Base-by-base conservation (phyloP, 2,888 invertebrate genomes). In the Trachelus stipa region DNA sequence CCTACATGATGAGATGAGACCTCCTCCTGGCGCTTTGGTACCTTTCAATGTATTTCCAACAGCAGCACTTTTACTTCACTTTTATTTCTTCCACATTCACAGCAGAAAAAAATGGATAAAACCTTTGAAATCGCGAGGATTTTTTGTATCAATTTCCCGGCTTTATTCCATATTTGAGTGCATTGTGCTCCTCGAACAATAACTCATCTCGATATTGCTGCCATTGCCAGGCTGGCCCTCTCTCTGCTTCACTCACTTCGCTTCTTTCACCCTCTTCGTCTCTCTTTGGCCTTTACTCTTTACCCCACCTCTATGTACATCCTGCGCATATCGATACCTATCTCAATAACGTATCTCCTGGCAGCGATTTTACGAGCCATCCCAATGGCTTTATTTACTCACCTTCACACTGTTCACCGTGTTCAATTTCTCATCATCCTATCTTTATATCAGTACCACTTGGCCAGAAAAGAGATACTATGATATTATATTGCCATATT, bases 161-260 rank as follows among this genome's bases (percentile, higher is more conserved):
- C 83, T 87, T 84, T 84, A 87, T 87, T 88, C 86, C 84, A 85
- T 87, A 87, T 88, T 87, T 88, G 86, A 86, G 85, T 84, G 87
- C 85, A 88, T 88, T 88, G 88, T 88, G 84, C 84, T 86, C 83
- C 81, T 78, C 85, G 88, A 88, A 89, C 87, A 89, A 89, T 89
- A 89, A 89, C 88, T 89, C 89, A 88, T 89, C 86, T 85, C 86
- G 87, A 88, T 89, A 89, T 89, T 89, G 89, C 56, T 56, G 56
- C 23, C 56, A 56, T 56, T 56, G 56, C 87, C 83, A 79, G 81
- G 75, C 82, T 80, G 83, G 85, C 81, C 82, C 84, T 35, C 68
- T 34, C 12, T 23, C 40, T 68, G 73, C 71, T 77, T 77, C 40
- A 33, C 69, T 75, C 31, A 56, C 56, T 23, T 56, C 56, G 23